Conservation (phyloP, 2,113 vertebrate species). For the Chitala chitala region DNA sequence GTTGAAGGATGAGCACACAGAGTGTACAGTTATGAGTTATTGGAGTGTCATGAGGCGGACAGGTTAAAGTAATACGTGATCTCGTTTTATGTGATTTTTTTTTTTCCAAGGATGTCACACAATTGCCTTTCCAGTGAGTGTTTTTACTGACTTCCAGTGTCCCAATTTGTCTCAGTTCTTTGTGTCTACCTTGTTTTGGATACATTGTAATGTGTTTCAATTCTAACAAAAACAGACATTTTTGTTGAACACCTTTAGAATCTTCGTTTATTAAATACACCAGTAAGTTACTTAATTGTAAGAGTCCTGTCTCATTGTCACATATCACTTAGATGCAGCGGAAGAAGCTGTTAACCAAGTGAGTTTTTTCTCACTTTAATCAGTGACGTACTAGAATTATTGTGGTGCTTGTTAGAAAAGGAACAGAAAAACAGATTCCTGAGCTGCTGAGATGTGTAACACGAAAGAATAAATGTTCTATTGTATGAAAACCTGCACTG, state of each 20-base stretch:
- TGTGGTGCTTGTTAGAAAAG: constrained; percentile 1
- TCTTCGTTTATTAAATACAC: not conserved
- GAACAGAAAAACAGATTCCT: not conserved
- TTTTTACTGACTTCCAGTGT: no score
- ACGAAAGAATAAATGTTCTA: no score
- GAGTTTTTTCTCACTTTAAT: not conserved
- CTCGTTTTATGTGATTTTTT: no score
- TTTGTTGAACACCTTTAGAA: not conserved
- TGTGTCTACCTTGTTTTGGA: no score
- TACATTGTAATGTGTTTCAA: no score
- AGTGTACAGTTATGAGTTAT: no score
- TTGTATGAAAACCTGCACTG: no score
- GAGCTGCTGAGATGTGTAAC: not conserved
- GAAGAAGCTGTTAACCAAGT: not conserved
- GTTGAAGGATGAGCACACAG: no score
- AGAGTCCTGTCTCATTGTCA: constrained; percentile 3
- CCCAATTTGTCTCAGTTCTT: not conserved
- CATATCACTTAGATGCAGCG: not conserved
- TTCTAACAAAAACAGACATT: not conserved
- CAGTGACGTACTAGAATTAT: not conserved
- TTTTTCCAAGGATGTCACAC: no score
- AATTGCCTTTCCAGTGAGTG: no score
- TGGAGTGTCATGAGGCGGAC: no score
- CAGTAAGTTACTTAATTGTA: not conserved
- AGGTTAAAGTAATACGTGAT: no score